Conservation (phyloP, 2,888 invertebrate species). For the Trichacis sp. region DNA sequence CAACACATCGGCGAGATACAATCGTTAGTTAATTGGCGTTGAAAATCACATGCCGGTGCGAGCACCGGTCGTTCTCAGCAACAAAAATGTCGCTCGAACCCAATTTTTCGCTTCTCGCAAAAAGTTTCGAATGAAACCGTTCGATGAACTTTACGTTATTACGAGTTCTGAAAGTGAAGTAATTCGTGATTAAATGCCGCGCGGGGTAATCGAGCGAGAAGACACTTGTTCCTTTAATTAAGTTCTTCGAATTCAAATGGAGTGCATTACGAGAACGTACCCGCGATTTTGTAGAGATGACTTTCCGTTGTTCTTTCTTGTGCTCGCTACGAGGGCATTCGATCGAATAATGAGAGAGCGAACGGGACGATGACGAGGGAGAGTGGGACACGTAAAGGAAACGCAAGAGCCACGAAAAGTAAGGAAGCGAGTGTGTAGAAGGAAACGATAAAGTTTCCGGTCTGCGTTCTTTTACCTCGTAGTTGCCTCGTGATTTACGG, state of each 20-base stretch:
- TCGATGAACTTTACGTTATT: too few relatives aligned
- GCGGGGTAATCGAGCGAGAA: background rate
- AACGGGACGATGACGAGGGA: background rate
- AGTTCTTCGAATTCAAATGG: background rate
- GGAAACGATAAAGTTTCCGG: slow-evolving; percentile 7
- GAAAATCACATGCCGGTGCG: slow-evolving; percentile 4
- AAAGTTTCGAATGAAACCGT: too few relatives aligned
- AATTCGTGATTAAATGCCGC: background rate
- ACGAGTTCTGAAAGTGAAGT: background rate
- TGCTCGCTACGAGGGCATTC: background rate
- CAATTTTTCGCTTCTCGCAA: too few relatives aligned
- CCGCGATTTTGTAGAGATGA: background rate
- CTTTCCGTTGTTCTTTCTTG: background rate
- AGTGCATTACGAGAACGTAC: background rate
- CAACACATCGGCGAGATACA: slow-evolving; percentile 10
- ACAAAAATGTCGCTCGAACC: too few relatives aligned
- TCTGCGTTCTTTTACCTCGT: background rate
- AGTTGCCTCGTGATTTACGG: slow-evolving; percentile 4
- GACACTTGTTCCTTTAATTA: background rate
- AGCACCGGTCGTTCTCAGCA: too few relatives aligned
- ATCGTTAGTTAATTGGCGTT: slow-evolving; percentile 14
- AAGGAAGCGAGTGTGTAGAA: slow-evolving; percentile 3
- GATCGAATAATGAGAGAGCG: background rate
- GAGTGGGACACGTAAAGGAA: slow-evolving; percentile 17
- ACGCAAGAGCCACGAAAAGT: slow-evolving; percentile 9